phyloP scores from a whole-genome alignment of 2,888 invertebrate species.

The Drosophila acutilabella region DNA sequence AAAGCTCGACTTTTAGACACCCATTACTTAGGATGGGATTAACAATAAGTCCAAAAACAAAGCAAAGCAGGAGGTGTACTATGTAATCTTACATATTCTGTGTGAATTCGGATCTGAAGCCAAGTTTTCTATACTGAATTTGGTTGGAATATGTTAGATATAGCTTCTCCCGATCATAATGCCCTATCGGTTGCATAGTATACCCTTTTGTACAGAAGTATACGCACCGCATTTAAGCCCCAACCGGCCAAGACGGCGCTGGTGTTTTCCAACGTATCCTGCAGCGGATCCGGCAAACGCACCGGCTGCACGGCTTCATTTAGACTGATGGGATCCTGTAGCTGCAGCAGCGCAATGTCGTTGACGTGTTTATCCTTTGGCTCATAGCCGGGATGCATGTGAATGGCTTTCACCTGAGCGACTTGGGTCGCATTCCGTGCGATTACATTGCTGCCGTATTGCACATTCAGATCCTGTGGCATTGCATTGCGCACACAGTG shows the following conservation, averaged over 20 bases:
- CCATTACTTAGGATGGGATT: too few species aligned
- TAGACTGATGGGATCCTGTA: slow-evolving; percentile 59
- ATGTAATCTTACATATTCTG: too few species aligned
- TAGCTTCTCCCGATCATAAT: too few species aligned
- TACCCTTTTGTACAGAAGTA: too few species aligned
- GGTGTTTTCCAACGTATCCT: slow-evolving; percentile 54
- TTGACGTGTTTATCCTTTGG: slow-evolving; percentile 70
- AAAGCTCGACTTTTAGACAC: too few species aligned
- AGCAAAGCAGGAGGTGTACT: too few species aligned
- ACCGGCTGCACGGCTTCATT: slow-evolving; percentile 68
- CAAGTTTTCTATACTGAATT: too few species aligned
- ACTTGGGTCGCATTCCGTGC: slow-evolving; percentile 67
- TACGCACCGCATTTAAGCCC: slow-evolving; percentile 82
- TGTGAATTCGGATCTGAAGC: too few species aligned
- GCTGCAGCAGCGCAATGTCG: slow-evolving; percentile 81
- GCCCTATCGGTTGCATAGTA: too few species aligned
- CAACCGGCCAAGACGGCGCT: slow-evolving; percentile 83
- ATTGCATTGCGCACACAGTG: slow-evolving; percentile 76
- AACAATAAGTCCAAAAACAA: too few species aligned
- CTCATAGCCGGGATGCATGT: slow-evolving; percentile 76
- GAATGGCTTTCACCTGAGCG: slow-evolving; percentile 65
- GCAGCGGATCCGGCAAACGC: slow-evolving; percentile 68
- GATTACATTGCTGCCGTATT: slow-evolving; percentile 79
- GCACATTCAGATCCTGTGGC: slow-evolving; percentile 72
- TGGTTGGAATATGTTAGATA: neutral